phyloP scores from a whole-genome alignment of 2,888 invertebrate genomes.

The Ganaspis brasiliensis region DNA sequence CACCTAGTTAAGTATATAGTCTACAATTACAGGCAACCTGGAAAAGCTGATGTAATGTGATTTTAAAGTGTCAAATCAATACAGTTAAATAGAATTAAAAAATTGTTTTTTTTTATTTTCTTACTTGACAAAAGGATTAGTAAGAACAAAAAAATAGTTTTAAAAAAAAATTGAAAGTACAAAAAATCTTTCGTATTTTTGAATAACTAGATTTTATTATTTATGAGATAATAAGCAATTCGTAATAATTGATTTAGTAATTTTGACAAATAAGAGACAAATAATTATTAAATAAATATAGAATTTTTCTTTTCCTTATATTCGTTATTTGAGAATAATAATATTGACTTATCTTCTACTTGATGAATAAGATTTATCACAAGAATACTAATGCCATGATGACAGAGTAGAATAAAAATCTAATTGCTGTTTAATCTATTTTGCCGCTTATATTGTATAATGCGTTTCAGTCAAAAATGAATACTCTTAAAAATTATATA shows the following conservation, averaged over 20 bases:
- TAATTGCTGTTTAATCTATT: too few species aligned
- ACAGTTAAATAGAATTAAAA: background rate
- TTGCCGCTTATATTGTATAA: too few species aligned
- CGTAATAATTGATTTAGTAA: too few species aligned
- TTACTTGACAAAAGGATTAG: background rate
- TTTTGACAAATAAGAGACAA: too few species aligned
- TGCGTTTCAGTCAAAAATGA: background rate
- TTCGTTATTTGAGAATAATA: too few species aligned
- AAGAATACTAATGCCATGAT: background rate
- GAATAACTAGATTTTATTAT: too few species aligned
- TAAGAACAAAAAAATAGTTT: too few species aligned
- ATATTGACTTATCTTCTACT: background rate
- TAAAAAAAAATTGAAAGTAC: too few species aligned
- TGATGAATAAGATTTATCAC: background rate
- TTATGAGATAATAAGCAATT: too few species aligned
- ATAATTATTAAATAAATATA: background rate
- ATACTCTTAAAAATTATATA: background rate
- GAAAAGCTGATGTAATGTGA: constrained; percentile 22
- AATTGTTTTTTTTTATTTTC: background rate
- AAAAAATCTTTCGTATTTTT: too few species aligned
- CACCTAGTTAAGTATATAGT: constrained; percentile 16
- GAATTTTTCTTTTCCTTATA: background rate
- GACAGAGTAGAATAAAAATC: too few species aligned
- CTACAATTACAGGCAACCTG: background rate
- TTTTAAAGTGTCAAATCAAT: background rate